Evolutionary conservation across 2,113 vertebrate genomes (phyloP).

Genomic region (Pteronura brasiliensis): DNA sequence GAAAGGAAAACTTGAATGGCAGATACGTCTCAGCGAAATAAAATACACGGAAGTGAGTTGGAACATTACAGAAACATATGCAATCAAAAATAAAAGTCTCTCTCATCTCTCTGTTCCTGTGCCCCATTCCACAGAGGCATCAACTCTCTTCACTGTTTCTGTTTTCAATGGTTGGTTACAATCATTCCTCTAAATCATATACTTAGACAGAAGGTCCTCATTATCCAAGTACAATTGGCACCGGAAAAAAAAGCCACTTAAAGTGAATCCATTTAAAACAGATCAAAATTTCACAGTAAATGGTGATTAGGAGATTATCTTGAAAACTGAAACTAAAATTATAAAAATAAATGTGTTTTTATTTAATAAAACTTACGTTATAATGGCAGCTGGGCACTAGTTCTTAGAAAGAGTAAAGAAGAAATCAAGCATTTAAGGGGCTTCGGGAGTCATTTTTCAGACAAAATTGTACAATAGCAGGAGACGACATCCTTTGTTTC

Average conservation of each 20-base stretch:
- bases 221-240: not conserved
- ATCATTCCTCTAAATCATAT: not conserved
- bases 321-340: conserved; percentile 57
- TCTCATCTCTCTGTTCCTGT: not conserved
- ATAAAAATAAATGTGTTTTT: conserved; percentile 54
- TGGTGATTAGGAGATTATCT: conserved; percentile 41
- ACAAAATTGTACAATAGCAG: not conserved
- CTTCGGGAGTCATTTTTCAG: not conserved
- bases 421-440: conserved; percentile 18
- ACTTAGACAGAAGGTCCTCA: not conserved
- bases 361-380: conserved; percentile 48
- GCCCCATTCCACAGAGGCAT: not conserved
- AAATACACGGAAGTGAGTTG: not conserved
- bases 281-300: conserved; percentile 37
- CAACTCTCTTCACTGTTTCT: not conserved
- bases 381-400: conserved; percentile 9
- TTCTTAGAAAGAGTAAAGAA: conserved; percentile 25
- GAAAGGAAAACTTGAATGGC: not conserved
- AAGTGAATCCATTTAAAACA: conserved; percentile 17
- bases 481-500: not conserved
- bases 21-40: not conserved
- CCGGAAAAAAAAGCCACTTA: not conserved
- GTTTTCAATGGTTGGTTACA: not conserved
- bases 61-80: not conserved
- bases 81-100: not conserved